Evolutionary conservation across 1,140 invertebrate species (phyloP).

Genomic region (Akabosia matsudoensis): DNA sequence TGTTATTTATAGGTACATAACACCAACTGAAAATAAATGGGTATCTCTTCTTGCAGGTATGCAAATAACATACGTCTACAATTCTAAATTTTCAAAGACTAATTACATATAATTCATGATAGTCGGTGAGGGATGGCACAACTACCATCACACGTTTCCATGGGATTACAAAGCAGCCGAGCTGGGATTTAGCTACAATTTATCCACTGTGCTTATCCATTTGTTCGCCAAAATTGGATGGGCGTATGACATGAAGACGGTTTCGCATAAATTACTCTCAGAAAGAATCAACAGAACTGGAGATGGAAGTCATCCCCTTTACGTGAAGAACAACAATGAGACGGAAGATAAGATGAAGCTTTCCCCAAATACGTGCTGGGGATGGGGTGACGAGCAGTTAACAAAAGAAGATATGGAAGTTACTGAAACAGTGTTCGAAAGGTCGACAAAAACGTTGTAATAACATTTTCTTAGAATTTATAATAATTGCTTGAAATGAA

Average conservation of each 20-base stretch:
- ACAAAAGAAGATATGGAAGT: slow-evolving; percentile 53
- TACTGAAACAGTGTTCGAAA: neutral
- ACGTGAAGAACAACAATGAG: neutral
- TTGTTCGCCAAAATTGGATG: neutral
- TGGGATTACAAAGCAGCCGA: slow-evolving; percentile 1
- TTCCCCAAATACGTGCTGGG: slow-evolving; percentile 52
- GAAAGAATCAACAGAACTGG: neutral
- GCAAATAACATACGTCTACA: no score
- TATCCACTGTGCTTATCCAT: neutral
- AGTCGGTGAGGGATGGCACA: slow-evolving; percentile 37
- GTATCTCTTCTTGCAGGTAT: neutral
- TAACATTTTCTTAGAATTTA: no score
- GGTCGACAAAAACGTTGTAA: no score
- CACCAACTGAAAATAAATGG: neutral
- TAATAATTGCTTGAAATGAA: neutral
- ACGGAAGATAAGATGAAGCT: neutral
- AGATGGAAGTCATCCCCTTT: neutral
- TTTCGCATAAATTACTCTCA: neutral
- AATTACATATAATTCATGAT: slow-evolving; percentile 14
- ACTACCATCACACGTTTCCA: slow-evolving; percentile 12
- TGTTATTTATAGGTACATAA: neutral
- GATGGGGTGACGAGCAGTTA: slow-evolving; percentile 59
- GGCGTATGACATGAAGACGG: neutral
- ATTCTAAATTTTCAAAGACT: no score
- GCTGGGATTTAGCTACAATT: neutral